Conservation (phyloP, 2,113 vertebrate genomes). For the Carassius gibelio region DNA sequence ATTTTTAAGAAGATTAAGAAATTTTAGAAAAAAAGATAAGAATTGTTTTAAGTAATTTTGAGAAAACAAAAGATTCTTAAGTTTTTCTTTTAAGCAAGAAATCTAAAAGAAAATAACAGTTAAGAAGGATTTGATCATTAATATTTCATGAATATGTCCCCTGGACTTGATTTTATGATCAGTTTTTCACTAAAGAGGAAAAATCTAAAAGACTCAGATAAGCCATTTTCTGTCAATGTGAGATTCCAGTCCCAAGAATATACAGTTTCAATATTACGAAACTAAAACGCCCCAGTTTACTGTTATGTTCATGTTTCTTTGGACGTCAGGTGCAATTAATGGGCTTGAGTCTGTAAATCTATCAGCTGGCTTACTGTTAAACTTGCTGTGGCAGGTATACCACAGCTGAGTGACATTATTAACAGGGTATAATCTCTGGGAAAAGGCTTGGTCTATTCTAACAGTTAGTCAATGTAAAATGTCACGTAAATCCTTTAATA, state of each 20-base stretch:
- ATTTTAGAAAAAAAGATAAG: too few species aligned
- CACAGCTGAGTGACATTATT: slow-evolving; percentile 7
- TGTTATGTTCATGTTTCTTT: slow-evolving; percentile 30
- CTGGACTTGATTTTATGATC: neutral
- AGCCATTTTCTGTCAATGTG: neutral
- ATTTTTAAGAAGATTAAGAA: too few species aligned
- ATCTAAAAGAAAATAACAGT: neutral
- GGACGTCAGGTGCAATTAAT: slow-evolving; percentile 26
- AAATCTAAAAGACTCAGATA: neutral
- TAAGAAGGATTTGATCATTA: neutral
- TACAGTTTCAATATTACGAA: neutral
- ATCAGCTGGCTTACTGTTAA: slow-evolving; percentile 18
- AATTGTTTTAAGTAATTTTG: too few species aligned
- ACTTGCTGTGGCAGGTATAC: slow-evolving; percentile 14
- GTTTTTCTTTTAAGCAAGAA: neutral
- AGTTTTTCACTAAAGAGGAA: neutral
- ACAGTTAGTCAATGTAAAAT: neutral
- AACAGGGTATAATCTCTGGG: neutral
- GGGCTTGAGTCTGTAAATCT: slow-evolving; percentile 33
- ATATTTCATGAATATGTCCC: neutral
- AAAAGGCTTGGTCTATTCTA: neutral
- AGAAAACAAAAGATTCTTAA: too few species aligned
- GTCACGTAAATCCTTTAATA: slow-evolving; percentile 24
- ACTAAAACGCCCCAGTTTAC: slow-evolving; percentile 35
- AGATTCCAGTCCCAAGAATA: neutral